Conservation (phyloP, 2,888 invertebrate genomes). For the Melanargia galathea region DNA sequence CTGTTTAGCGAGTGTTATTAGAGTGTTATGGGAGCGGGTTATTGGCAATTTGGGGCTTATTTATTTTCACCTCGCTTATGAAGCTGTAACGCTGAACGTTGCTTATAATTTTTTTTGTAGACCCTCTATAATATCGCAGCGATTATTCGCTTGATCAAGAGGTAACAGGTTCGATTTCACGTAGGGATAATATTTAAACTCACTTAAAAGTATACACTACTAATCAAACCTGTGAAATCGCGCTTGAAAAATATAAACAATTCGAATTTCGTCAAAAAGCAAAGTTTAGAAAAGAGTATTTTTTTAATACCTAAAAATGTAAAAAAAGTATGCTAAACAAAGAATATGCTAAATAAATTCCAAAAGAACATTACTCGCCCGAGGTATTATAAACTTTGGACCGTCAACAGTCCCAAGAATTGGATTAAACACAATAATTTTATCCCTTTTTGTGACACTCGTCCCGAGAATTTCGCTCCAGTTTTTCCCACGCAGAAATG, state of each 20-base stretch:
- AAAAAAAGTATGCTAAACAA: too few relatives aligned
- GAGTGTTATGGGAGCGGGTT: not conserved
- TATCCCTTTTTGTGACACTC: not conserved
- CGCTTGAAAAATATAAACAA: too few relatives aligned
- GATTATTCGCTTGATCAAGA: not conserved
- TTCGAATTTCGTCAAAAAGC: too few relatives aligned
- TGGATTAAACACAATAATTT: not conserved
- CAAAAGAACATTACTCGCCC: not conserved
- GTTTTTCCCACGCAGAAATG: not conserved
- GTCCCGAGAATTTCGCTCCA: not conserved
- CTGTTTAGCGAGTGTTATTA: conserved; percentile 11
- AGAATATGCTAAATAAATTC: not conserved
- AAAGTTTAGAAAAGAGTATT: too few relatives aligned
- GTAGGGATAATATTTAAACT: too few relatives aligned
- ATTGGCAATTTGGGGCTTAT: conserved; percentile 16
- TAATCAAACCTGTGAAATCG: too few relatives aligned
- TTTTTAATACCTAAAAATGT: too few relatives aligned
- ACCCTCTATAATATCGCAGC: not conserved
- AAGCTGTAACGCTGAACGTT: not conserved
- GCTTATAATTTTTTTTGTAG: not conserved
- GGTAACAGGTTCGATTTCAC: not conserved
- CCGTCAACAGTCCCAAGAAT: not conserved
- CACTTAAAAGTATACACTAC: too few relatives aligned
- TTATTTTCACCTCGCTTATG: conserved; percentile 13
- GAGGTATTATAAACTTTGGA: not conserved